These are phyloP conservation scores for Phymanthus crucifer DNA, from an alignment of 92 coral and sea anemone genomes.

Conservation along the genomic window DNA sequence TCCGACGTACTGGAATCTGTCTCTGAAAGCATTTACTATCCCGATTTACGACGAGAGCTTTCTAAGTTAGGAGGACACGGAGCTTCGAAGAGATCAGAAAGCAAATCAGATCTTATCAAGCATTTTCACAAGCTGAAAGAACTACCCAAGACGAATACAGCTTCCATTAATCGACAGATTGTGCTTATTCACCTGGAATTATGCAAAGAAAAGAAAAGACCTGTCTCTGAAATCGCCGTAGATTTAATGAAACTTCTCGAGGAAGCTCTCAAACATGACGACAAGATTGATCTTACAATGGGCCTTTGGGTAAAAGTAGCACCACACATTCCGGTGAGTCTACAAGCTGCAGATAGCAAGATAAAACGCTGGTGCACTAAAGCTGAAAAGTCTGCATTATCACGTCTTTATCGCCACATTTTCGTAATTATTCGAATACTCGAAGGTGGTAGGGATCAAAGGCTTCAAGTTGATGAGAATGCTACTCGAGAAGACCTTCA, in stretches of 20 bases:
- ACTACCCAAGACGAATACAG: constrained; percentile 43
- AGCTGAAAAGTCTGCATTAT: constrained; percentile 56
- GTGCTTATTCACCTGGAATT: constrained; percentile 50
- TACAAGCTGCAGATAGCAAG: constrained; percentile 52
- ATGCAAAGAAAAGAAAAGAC: constrained; percentile 17
- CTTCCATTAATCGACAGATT: constrained; percentile 61
- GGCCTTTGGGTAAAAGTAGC: constrained; percentile 69
- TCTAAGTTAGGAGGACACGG: constrained; percentile 9
- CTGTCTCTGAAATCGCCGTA: constrained; percentile 28
- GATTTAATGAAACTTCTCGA: constrained; percentile 35
- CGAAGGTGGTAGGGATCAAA: constrained; percentile 35
- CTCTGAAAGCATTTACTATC: constrained; percentile 53
- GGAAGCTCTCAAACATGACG: constrained; percentile 43
- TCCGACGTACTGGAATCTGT: constrained; percentile 60
- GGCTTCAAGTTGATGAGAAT: constrained; percentile 19
- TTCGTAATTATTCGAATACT: constrained; percentile 55
- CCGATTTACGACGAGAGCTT: constrained; percentile 46
- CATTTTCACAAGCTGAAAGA: constrained; percentile 39
- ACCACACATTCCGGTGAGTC: constrained; percentile 47
- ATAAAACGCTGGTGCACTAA: constrained; percentile 47
- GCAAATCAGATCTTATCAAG: constrained; percentile 28
- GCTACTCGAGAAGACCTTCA: constrained; percentile 35
- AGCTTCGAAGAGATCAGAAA: neutral
- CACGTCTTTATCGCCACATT: constrained; percentile 54
- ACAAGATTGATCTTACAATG: constrained; percentile 56